Conservation (phyloP, 2,113 vertebrate species). For the Pogona vitticeps region DNA sequence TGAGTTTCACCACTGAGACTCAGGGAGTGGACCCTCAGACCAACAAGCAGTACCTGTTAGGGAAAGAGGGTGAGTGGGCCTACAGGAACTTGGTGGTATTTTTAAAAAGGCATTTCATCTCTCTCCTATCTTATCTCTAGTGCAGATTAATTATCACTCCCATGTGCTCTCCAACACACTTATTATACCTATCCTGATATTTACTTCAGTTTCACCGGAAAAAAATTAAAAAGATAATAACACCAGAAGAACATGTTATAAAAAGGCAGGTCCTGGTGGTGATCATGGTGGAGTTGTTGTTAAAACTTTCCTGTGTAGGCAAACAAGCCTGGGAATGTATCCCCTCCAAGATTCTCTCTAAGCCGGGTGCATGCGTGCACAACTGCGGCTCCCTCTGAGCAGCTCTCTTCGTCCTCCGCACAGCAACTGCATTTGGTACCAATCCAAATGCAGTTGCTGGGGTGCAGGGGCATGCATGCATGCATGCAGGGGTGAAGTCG, state of each 20-base stretch:
- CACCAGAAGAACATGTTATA: neutral
- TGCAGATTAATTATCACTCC: neutral
- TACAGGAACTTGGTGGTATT: neutral
- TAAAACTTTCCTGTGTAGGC: no score
- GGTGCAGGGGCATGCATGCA: no score
- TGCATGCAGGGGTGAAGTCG: no score
- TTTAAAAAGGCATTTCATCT: neutral
- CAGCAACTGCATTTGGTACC: no score
- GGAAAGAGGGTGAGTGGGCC: no score
- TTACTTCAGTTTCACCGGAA: neutral
- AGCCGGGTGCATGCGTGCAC: no score
- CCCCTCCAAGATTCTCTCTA: no score
- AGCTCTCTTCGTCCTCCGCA: no score
- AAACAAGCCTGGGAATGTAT: neutral
- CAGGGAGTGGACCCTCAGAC: neutral
- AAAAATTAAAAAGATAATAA: no score
- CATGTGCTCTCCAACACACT: neutral
- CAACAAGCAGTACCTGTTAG: neutral
- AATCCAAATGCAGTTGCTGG: no score
- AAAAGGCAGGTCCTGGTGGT: neutral
- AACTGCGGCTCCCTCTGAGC: no score
- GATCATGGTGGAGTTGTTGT: neutral
- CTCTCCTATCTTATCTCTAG: neutral
- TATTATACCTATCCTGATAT: neutral
- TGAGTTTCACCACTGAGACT: neutral